Evolutionary conservation across 2,113 vertebrate genomes (phyloP), one percentile per base, ranked within the genome.

Genomic region (Xiphophorus maculatus): DNA sequence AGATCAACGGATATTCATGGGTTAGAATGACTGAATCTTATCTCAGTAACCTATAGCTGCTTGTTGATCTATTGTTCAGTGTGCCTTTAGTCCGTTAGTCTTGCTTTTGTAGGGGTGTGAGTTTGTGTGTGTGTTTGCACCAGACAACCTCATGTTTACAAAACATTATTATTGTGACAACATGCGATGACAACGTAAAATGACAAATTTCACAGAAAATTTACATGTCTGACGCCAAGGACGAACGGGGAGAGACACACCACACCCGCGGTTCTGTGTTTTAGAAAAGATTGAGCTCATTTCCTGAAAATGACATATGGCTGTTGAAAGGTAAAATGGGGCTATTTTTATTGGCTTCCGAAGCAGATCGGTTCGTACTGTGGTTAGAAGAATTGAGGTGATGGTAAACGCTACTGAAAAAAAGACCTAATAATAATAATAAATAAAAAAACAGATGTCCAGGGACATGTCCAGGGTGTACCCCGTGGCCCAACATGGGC

Each of bases 131-230:
- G 22, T 13, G 0, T 3, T 27, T 7, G 42, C 51, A 65, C 22
- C 60, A 73, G 28, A 66, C 28, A n/a, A 51, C 63, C 48, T n/a
- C 58, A 63, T 79, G 71, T 85, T 77, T 65, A 62, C 69, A 58
- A 62, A 86, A 84, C 54, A 88, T 67, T 40, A 28, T 15, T 0
- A 4, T 85, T 84, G 76, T 87, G 80, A 69, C 78, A 85, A 87
- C 80, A 80, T 3, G 15, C 3, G 58, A 67, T 70, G 69, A 84
- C 42, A 74, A 69, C 44, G 69, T 35, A 60, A 79, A 81, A 67
- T 74, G 69, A 70, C 12, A 58, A 72, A 71, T 78, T 28, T 66
- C 12, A 13, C 7, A 13, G 29, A 25, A 28, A 19, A 14, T 2
- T 28, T 28, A 42, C 35, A 2, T 25, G 0, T 0, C 30, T 8